Conservation (phyloP, 2,113 vertebrate species). For the Pterocles burchelli region DNA sequence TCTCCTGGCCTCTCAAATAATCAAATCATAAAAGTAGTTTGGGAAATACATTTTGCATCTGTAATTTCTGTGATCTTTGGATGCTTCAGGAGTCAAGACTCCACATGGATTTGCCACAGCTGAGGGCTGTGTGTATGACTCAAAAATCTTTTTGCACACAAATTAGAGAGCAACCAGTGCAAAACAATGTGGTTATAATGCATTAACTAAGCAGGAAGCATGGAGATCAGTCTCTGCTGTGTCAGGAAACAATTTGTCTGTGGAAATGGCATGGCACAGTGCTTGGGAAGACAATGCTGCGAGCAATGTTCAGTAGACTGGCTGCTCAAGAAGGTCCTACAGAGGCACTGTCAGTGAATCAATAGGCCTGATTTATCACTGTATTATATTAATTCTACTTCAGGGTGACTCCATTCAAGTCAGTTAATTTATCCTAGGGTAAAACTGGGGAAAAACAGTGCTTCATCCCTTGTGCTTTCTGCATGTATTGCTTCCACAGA, state of each 20-base stretch:
- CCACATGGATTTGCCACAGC: slow-evolving; percentile 30
- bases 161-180: slow-evolving; percentile 51
- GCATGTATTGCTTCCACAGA: neutral
- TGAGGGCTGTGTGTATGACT: slow-evolving; percentile 14
- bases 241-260: slow-evolving; percentile 67
- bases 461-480: neutral
- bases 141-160: slow-evolving; percentile 50
- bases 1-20: slow-evolving; percentile 37
- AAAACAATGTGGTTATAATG: slow-evolving; percentile 61
- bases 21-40: slow-evolving; percentile 14
- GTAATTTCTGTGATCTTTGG: slow-evolving; percentile 34
- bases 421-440: slow-evolving; percentile 1
- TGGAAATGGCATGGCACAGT: slow-evolving; percentile 42
- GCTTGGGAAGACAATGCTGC: slow-evolving; percentile 46
- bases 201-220: slow-evolving; percentile 52
- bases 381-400: slow-evolving; percentile 37
- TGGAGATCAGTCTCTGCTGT: slow-evolving; percentile 45
- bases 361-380: slow-evolving; percentile 52
- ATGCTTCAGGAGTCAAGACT: slow-evolving; percentile 51
- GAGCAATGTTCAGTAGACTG: slow-evolving; percentile 25
- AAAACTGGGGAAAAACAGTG: neutral
- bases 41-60: slow-evolving; percentile 18
- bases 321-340: slow-evolving; percentile 30
- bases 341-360: slow-evolving; percentile 54
- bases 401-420: slow-evolving; percentile 30